phyloP scores from a whole-genome alignment of 2,797 vertebrate species.

The Cygnus olor region DNA sequence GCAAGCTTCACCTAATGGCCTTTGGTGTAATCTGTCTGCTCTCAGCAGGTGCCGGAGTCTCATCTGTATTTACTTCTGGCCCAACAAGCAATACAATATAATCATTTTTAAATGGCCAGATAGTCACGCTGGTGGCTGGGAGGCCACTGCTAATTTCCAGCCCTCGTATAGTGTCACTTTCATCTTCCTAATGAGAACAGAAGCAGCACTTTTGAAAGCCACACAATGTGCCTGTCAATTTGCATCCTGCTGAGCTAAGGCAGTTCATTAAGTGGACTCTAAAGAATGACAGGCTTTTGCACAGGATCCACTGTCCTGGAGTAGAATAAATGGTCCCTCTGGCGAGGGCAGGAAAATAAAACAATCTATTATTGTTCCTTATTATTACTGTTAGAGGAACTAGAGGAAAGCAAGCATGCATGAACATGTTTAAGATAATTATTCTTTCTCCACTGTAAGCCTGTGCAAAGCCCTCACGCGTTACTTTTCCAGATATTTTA shows the following conservation, averaged over 20 bases:
- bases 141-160: conserved; percentile 54
- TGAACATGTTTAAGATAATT: background rate
- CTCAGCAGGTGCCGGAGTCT: conserved; percentile 2
- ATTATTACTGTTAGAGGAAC: background rate
- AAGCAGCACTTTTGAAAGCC: conserved; percentile 10
- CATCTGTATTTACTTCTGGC: conserved; percentile 27
- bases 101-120: conserved; percentile 44
- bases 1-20: background rate
- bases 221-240: conserved; percentile 16
- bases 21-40: background rate
- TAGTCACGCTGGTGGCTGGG: conserved; percentile 20
- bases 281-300: conserved; percentile 39
- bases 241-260: conserved; percentile 7
- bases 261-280: conserved; percentile 54
- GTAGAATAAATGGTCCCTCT: conserved; percentile 31
- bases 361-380: background rate
- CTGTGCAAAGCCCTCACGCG: background rate
- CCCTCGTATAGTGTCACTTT: conserved; percentile 24
- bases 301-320: conserved; percentile 21
- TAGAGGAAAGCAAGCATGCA: background rate
- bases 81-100: background rate
- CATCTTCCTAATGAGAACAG: conserved; percentile 53
- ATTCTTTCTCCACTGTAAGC: background rate
- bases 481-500: background rate
- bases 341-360: conserved; percentile 19